Evolutionary conservation across 2,113 vertebrate genomes (phyloP), one percentile per base, ranked within the genome.

Genomic region (Paramisgurnus dabryanus): DNA sequence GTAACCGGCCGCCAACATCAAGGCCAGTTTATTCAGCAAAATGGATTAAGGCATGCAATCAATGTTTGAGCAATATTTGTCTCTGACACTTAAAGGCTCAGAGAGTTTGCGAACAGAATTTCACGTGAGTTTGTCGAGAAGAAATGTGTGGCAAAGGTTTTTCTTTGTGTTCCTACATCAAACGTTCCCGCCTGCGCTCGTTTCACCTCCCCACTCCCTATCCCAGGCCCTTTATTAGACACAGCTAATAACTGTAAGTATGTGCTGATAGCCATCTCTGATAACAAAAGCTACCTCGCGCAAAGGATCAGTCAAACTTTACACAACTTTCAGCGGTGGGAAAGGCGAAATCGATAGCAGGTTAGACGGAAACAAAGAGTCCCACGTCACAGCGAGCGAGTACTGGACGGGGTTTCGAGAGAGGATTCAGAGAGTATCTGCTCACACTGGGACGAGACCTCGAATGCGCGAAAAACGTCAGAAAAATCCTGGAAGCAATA

Each of bases 141-240:
- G 83, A 90, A 76, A 72, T 64, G 34, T 74, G 88, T 88, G 90
- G 83, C 83, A 84, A 79, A 88, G 86, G 87, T 87, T 87, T 85
- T 89, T 94, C 93, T 92, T 93, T 91, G 92, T 90, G 87, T 87
- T 89, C 74, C 89, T 89, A 93, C 89, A 94, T 95, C 94, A 95
- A 95, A 95, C 91, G 86, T 89, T 91, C 88, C 64, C 47, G 83
- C 86, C 76, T 70, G 78, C 79, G 69, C 84, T 69, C 27, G 81
- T 87, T 85, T 88, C 80, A 82, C 92, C 91, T 93, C 89, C 83
- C 82, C 84, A 86, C 90, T 91, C 92, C 78, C 90, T 90, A 87
- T 90, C 89, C 89, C 86, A 83, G 84, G 89, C 85, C 92, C 95
- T 95, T 96, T 93, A 95, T 96, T 95, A 95, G 93, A 93, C 93